Percentiles rank a stretch among this genome's conserved stretches.
Evolutionary conservation across 2,113 vertebrate genomes (phyloP).

Genomic region (Ophthalmolycus amberensis): DNA sequence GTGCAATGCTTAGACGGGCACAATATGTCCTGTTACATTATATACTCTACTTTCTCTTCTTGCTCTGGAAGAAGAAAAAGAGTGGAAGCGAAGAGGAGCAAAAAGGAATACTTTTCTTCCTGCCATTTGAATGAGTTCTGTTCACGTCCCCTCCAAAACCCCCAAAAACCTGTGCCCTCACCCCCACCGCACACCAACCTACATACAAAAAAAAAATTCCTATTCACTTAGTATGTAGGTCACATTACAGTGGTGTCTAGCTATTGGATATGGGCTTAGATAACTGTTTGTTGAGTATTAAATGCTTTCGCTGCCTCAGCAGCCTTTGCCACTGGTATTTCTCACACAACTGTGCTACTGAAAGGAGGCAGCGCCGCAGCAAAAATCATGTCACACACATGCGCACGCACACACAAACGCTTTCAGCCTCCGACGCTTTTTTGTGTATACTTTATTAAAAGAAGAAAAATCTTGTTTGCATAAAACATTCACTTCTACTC

Average conservation of each 20-base stretch:
- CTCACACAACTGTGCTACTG: slow-evolving; percentile 98
- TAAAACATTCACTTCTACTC: slow-evolving; percentile 62
- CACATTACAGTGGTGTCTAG: slow-evolving; percentile 93
- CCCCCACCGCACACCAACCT: slow-evolving; percentile 61
- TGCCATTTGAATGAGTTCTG: slow-evolving; percentile 84
- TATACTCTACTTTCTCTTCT: slow-evolving; percentile 71
- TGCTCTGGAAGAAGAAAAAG: slow-evolving; percentile 51
- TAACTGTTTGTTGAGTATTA: slow-evolving; percentile 99
- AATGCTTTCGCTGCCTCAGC: slow-evolving; percentile 99
- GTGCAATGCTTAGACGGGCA: slow-evolving; percentile 67
- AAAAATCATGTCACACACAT: slow-evolving; percentile 92
- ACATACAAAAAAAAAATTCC: slow-evolving; percentile 82
- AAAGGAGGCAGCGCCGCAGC: slow-evolving; percentile 91
- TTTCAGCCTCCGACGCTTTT: slow-evolving; percentile 54
- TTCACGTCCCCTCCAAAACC: slow-evolving; percentile 66
- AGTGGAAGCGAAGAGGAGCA: slow-evolving; percentile 52
- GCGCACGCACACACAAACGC: slow-evolving; percentile 51
- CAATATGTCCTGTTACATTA: slow-evolving; percentile 82
- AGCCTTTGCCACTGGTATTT: slow-evolving; percentile 96
- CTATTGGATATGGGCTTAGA: slow-evolving; percentile 96
- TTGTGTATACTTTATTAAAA: slow-evolving; percentile 56
- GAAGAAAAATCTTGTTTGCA: slow-evolving; percentile 56
- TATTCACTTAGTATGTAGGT: slow-evolving; percentile 98
- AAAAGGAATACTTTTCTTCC: slow-evolving; percentile 82
- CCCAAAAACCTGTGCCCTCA: slow-evolving; percentile 24